Percentiles rank a stretch among this genome's conserved stretches.
phyloP scores from a whole-genome alignment of 2,113 vertebrate genomes.

The Grammomys dolichurus region DNA sequence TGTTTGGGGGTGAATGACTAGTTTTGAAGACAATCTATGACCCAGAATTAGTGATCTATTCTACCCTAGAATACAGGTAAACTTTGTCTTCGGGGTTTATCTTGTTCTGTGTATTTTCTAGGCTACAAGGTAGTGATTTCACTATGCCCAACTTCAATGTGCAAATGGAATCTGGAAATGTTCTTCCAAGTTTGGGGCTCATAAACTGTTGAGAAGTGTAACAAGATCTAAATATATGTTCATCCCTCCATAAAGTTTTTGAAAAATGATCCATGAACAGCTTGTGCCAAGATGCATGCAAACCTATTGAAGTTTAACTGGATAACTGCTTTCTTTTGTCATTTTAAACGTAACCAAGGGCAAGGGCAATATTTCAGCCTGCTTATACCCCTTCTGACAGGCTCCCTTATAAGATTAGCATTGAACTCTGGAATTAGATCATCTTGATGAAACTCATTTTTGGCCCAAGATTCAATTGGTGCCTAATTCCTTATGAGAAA shows the following conservation, averaged over 20 bases:
- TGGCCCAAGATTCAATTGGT: constrained; percentile 5
- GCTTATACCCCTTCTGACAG: constrained; percentile 2
- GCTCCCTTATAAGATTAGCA: constrained; percentile 53
- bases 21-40: constrained; percentile 33
- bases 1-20: background rate
- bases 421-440: constrained; percentile 51
- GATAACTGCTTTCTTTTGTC: constrained; percentile 50
- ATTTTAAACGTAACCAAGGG: constrained; percentile 53
- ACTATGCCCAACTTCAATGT: background rate
- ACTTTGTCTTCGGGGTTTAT: background rate
- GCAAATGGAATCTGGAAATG: constrained; percentile 61
- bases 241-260: constrained; percentile 53
- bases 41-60: background rate
- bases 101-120: background rate
- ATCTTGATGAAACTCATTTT: constrained; percentile 19
- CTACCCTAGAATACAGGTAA: background rate
- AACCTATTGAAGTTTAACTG: constrained; percentile 49
- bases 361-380: constrained; percentile 44
- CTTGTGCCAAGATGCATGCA: constrained; percentile 52
- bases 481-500: background rate
- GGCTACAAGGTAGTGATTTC: background rate
- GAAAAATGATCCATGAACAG: constrained; percentile 35
- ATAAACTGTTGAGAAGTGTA: constrained; percentile 67
- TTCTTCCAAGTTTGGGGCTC: constrained; percentile 60
- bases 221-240: constrained; percentile 66